These are phyloP conservation scores for Enteromius argenteus DNA, from an alignment of 2,797 vertebrate genomes.

Conservation along the genomic window DNA sequence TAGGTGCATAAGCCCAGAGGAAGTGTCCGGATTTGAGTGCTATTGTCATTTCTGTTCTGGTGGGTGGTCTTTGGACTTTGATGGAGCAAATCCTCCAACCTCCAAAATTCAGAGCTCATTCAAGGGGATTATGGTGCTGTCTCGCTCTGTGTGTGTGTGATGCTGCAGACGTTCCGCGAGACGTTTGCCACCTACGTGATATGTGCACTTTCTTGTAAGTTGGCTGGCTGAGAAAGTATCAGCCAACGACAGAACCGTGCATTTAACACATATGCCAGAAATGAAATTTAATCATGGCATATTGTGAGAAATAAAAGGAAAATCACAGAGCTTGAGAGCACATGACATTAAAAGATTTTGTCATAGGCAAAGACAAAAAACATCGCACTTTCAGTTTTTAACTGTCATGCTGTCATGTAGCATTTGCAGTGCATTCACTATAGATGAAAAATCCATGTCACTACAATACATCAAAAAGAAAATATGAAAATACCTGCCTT, in stretches of 20 bases:
- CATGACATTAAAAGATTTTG: not conserved
- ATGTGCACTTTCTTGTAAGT: conserved; percentile 34
- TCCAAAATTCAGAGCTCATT: conserved; percentile 71
- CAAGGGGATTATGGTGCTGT: conserved; percentile 71
- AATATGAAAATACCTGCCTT: not conserved
- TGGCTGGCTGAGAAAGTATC: conserved; percentile 31
- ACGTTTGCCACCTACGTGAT: conserved; percentile 47
- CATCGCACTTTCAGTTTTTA: not conserved
- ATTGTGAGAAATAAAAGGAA: conserved; percentile 15
- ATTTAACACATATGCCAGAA: not conserved
- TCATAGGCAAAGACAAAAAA: conserved; percentile 2
- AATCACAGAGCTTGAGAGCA: not conserved
- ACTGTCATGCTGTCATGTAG: conserved; percentile 3
- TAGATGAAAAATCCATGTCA: not conserved
- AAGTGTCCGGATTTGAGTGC: conserved; percentile 68
- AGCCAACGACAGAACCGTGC: not conserved
- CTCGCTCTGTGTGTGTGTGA: conserved; percentile 55
- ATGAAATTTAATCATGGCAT: not conserved
- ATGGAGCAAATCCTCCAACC: conserved; percentile 76
- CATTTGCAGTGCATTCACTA: not conserved
- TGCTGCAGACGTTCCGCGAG: conserved; percentile 13
- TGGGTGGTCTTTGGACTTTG: conserved; percentile 78
- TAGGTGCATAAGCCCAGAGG: conserved; percentile 58
- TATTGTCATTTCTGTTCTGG: conserved; percentile 71
- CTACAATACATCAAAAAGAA: not conserved